Evolutionary conservation across 2,113 vertebrate species (phyloP).

Genomic region (Lontra canadensis): DNA sequence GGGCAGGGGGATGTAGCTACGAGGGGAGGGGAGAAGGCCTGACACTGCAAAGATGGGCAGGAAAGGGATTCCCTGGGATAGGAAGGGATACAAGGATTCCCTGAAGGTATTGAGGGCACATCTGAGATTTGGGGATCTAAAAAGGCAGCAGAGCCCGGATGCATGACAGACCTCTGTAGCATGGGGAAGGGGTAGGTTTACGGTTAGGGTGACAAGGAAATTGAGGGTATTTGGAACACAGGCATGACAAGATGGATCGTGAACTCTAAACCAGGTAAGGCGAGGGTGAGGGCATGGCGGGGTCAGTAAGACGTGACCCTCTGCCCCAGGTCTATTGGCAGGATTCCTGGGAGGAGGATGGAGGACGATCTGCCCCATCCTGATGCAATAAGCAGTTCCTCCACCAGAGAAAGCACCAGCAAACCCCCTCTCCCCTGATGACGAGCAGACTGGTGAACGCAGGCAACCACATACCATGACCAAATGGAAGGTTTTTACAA

Average conservation of each 20-base stretch:
- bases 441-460: background rate
- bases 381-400: background rate
- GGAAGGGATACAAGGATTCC: background rate
- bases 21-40: background rate
- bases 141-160: background rate
- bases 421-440: no score
- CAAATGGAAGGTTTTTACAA: slow-evolving; percentile 1
- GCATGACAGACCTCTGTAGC: background rate
- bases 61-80: no score
- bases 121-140: background rate
- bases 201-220: background rate
- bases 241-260: background rate
- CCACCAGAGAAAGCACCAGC: background rate
- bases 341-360: background rate
- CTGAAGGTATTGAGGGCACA: background rate
- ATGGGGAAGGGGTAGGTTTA: background rate
- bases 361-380: background rate
- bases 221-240: background rate
- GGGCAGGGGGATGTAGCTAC: no score
- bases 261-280: background rate
- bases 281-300: background rate
- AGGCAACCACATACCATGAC: background rate
- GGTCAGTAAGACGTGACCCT: background rate
- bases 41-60: no score
- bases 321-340: background rate